Evolutionary conservation across 2,888 invertebrate genomes (phyloP).

Genomic region (Hymenopus coronatus): DNA sequence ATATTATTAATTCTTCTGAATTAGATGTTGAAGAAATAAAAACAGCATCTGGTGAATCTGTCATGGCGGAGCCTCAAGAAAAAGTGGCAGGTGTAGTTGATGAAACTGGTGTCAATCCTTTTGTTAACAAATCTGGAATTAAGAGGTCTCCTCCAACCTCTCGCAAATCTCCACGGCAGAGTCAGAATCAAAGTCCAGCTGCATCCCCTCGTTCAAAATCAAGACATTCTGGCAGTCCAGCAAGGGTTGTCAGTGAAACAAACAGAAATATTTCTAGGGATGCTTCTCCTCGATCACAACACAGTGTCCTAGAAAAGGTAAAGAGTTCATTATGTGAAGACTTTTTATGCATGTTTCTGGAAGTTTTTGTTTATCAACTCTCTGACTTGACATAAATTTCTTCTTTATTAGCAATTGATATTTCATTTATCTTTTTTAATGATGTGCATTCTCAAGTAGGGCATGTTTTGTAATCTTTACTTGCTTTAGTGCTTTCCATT

Average conservation of each 20-base stretch:
- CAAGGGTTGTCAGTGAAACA: neutral
- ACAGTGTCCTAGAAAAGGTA: neutral
- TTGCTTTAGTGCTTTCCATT: no score
- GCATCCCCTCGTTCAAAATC: neutral
- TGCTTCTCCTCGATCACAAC: neutral
- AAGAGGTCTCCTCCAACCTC: slow-evolving; percentile 1
- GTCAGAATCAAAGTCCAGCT: neutral
- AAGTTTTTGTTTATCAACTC: no score
- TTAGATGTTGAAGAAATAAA: neutral
- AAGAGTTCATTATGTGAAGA: neutral
- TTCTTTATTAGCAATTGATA: no score
- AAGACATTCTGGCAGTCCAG: neutral
- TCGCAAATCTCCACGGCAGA: slow-evolving; percentile 4
- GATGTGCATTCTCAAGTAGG: no score
- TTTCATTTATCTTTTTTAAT: no score
- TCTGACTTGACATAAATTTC: no score
- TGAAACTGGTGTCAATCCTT: slow-evolving; percentile 1
- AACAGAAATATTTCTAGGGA: neutral
- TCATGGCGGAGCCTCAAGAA: neutral
- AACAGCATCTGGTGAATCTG: neutral
- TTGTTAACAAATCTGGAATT: neutral
- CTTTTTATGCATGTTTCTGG: no score
- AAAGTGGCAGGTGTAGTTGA: neutral
- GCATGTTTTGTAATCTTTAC: no score
- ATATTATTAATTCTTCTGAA: neutral